Evolutionary conservation across 2,113 vertebrate genomes (phyloP), one percentile per base, ranked within the genome.

Genomic region (Hepsetus odoe): DNA sequence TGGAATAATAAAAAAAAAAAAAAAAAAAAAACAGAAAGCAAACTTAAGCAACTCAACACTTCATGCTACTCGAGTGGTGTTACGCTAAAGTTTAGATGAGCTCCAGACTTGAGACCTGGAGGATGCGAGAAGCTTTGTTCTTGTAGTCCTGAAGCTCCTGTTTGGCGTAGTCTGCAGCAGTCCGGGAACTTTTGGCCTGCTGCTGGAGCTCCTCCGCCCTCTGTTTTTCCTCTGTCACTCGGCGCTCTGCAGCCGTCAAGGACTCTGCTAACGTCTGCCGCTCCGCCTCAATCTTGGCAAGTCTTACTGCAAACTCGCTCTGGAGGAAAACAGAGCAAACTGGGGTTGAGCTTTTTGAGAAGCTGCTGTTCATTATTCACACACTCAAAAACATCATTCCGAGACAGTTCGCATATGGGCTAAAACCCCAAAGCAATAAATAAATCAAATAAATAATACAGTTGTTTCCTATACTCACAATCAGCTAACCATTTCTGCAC

Each of bases 141-240:
- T 99, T 99, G 85, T 99, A 99, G 85, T 99, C 98, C 10, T 90
- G 82, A 42, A 99, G 72, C 56, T 99, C 97, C 83, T 96, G 96
- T 84, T 94, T 98, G 46, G 91, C 89, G 22, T 91, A 89, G 72
- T 98, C 97, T 0, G 94, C 80, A 51, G 85, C 90, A 11, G 86
- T 85, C 86, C 94, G 96, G 53, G 89, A 85, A 10, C 85, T 85
- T 89, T 93, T 97, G 76, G 93, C 81, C 80, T 97, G 96, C 86
- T 98, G 96, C 67, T 97, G 96, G 5, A 95, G 77, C 18, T 98
- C 96, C 0, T 98, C 96, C 0, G 86, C 86, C 74, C 89, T 84
- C 75, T 91, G 91, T 87, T 95, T 96, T 51, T 98, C 98, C n/a
- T 98, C 97, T 0, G 90, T 80, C 3, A 79, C 87, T 49, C 92